A percentile compares a stretch with the other conserved stretches of the same genome.
Evolutionary conservation across 2,888 invertebrate genomes (phyloP).

Genomic region (Ischnus inquisitorius): DNA sequence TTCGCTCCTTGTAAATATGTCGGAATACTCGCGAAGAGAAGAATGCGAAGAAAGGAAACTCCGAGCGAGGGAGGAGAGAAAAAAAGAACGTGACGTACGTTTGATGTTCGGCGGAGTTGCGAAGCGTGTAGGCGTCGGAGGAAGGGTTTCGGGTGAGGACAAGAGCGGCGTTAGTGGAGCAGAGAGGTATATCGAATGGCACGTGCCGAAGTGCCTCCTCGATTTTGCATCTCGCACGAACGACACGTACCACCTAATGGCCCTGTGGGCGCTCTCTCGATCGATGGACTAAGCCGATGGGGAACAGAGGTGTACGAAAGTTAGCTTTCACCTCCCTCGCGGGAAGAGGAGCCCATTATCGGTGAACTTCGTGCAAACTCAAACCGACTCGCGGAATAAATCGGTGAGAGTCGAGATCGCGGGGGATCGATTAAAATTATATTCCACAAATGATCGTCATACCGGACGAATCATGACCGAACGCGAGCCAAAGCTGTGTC

Average conservation of each 20-base stretch:
- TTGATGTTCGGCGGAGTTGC: constrained; percentile 31
- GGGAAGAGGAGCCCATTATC: constrained; percentile 26
- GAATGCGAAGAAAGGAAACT: neutral
- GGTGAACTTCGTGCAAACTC: neutral
- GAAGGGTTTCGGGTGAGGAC: neutral
- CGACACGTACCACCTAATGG: constrained; percentile 36
- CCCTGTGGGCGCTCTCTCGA: constrained; percentile 10
- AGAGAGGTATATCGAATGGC: constrained; percentile 44
- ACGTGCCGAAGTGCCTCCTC: constrained; percentile 51
- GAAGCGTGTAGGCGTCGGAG: constrained; percentile 18
- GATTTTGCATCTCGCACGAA: constrained; percentile 52
- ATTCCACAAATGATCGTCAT: constrained; percentile 5
- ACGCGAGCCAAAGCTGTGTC: neutral
- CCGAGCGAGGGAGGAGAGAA: neutral
- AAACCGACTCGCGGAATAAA: constrained; percentile 16
- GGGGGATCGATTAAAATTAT: neutral
- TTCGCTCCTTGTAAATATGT: neutral
- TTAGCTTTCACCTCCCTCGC: neutral
- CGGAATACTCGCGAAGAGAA: neutral
- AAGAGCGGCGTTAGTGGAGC: constrained; percentile 19
- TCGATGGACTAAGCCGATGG: constrained; percentile 31
- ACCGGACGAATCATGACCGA: neutral
- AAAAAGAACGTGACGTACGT: constrained; percentile 25
- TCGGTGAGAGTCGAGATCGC: constrained; percentile 22
- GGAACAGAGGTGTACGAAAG: constrained; percentile 2